Conservation (phyloP, 1,140 invertebrate species). For the Epicauta chinensis region DNA sequence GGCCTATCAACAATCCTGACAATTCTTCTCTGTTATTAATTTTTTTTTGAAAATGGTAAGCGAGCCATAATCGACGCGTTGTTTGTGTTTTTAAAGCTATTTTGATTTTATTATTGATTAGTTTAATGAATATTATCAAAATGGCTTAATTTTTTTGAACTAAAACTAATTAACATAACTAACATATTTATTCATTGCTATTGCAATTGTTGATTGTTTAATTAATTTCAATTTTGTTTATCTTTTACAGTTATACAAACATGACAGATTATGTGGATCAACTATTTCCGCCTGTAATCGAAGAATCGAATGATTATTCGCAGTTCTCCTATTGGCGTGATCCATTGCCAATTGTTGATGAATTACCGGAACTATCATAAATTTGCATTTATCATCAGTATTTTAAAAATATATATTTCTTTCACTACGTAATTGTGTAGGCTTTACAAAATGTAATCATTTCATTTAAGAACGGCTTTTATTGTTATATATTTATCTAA, state of each 20-base stretch:
- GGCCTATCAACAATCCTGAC: no score
- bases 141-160: neutral
- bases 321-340: constrained; percentile 89
- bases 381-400: constrained; percentile 13
- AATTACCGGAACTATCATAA: constrained; percentile 26
- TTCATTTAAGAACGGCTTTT: no score
- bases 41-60: no score
- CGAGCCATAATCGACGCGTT: neutral
- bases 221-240: constrained; percentile 10
- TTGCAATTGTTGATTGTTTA: neutral
- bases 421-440: no score
- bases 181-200: neutral
- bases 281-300: constrained; percentile 74
- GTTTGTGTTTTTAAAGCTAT: neutral
- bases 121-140: neutral
- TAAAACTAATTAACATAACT: neutral
- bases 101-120: neutral
- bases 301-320: constrained; percentile 75
- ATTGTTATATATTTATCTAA: no score
- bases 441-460: no score
- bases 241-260: constrained; percentile 74
- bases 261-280: constrained; percentile 92
- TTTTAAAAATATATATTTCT: neutral
- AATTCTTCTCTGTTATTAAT: no score
- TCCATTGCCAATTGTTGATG: constrained; percentile 58